A percentile compares a stretch with the other conserved stretches of the same genome.
Evolutionary conservation across 1,140 invertebrate species (phyloP).

Genomic region (Popillia japonica): DNA sequence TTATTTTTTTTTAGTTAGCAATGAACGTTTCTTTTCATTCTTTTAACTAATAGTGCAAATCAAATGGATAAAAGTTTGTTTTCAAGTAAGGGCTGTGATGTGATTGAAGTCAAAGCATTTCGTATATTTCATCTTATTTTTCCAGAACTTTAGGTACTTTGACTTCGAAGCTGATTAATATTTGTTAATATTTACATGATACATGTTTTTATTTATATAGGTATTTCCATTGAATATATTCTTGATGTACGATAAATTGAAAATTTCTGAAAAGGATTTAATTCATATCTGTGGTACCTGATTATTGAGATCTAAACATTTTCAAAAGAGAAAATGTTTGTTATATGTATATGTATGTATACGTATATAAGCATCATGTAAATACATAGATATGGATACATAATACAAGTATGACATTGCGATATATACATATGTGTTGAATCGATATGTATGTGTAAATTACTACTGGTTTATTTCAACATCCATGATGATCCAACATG

Average conservation of each 20-base stretch:
- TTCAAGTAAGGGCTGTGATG: slow-evolving; percentile 31
- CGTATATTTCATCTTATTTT: neutral
- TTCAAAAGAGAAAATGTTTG: neutral
- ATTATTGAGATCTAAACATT: slow-evolving; percentile 3
- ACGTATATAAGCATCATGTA: slow-evolving; percentile 1
- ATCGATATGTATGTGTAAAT: neutral
- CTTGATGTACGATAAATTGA: slow-evolving; percentile 13
- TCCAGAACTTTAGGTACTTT: neutral
- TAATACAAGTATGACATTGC: neutral
- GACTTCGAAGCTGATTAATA: slow-evolving; percentile 24
- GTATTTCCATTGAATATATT: neutral
- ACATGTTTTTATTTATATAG: slow-evolving; percentile 12
- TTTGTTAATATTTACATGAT: slow-evolving; percentile 19
- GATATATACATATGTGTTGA: neutral
- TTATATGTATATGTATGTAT: neutral
- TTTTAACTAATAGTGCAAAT: slow-evolving; percentile 6
- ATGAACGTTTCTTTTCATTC: slow-evolving; percentile 16
- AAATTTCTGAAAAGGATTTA: neutral
- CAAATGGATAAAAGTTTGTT: slow-evolving; percentile 24
- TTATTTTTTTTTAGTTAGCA: neutral
- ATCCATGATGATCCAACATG: neutral
- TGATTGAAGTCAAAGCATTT: slow-evolving; percentile 27
- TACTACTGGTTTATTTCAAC: no score
- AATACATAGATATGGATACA: slow-evolving; percentile 27
- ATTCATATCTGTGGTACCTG: slow-evolving; percentile 29